Evolutionary conservation across 2,797 vertebrate species (phyloP).

Genomic region (Dicrostonyx torquatus): DNA sequence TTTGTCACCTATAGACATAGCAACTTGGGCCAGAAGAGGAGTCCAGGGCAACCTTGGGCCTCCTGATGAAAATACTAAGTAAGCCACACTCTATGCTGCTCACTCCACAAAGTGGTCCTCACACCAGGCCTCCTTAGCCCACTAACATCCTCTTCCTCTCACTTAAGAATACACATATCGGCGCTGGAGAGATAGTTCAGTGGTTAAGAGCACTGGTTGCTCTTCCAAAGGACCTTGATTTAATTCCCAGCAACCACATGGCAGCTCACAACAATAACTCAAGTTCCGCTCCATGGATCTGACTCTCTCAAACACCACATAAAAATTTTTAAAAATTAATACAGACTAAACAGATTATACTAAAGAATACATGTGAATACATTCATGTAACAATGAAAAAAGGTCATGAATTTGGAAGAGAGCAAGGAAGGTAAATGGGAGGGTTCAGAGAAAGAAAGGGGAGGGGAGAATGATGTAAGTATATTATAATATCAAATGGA

Average conservation of each 20-base stretch:
- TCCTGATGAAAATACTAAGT: not conserved
- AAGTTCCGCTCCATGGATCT: no score
- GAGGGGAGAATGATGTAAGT: not conserved
- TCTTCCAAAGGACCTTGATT: no score
- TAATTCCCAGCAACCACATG: no score
- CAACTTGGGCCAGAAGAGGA: not conserved
- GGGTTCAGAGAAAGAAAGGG: not conserved
- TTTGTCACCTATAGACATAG: not conserved
- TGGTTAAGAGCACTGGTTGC: no score
- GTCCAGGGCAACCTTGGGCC: not conserved
- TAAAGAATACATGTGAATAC: not conserved
- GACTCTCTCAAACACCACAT: no score
- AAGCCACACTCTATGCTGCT: not conserved
- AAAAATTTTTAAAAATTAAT: no score
- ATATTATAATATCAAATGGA: not conserved
- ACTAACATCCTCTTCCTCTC: conserved; percentile 2
- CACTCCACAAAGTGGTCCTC: not conserved
- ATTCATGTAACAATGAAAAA: not conserved
- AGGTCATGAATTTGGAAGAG: not conserved
- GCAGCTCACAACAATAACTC: no score
- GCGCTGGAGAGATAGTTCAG: no score
- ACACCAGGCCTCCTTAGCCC: not conserved
- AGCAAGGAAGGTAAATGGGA: not conserved
- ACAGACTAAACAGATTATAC: not conserved
- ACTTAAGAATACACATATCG: not conserved